Percentiles rank a stretch among this genome's conserved stretches.
Conservation (phyloP, 2,797 vertebrate genomes). For the Eospalax fontanierii region DNA sequence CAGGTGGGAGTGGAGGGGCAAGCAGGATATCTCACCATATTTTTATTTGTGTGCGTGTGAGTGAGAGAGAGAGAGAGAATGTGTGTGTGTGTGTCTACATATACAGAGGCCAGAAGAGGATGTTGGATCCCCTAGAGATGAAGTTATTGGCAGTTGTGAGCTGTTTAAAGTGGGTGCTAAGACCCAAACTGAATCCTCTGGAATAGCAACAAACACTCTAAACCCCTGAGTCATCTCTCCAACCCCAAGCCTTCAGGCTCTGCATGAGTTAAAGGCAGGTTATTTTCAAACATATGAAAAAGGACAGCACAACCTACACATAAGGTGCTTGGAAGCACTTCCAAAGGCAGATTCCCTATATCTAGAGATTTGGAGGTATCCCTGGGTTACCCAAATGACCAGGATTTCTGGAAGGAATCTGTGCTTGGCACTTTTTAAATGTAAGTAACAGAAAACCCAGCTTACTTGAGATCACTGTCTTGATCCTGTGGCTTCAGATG, state of each 20-base stretch:
- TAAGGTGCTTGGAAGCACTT: neutral
- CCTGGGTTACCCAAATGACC: neutral
- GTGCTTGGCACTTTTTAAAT: neutral
- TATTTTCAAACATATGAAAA: neutral
- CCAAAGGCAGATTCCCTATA: neutral
- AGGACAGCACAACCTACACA: too few species aligned
- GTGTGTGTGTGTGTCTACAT: too few species aligned
- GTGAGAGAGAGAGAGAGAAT: too few species aligned
- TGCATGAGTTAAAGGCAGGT: neutral
- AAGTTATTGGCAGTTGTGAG: too few species aligned
- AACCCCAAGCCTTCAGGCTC: neutral
- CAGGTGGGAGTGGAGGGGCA: neutral
- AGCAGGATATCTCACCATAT: neutral
- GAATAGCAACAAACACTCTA: too few species aligned
- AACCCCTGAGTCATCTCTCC: too few species aligned
- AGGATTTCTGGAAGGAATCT: neutral
- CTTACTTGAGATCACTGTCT: neutral
- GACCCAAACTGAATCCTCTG: too few species aligned
- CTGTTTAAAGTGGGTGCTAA: too few species aligned
- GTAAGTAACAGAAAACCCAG: neutral
- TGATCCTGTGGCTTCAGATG: neutral
- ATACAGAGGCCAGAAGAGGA: too few species aligned
- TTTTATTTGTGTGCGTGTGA: too few species aligned
- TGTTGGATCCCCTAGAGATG: too few species aligned
- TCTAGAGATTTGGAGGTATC: neutral